phyloP scores from a whole-genome alignment of 2,113 vertebrate species.

The Chamaetylas fuelleborni region DNA sequence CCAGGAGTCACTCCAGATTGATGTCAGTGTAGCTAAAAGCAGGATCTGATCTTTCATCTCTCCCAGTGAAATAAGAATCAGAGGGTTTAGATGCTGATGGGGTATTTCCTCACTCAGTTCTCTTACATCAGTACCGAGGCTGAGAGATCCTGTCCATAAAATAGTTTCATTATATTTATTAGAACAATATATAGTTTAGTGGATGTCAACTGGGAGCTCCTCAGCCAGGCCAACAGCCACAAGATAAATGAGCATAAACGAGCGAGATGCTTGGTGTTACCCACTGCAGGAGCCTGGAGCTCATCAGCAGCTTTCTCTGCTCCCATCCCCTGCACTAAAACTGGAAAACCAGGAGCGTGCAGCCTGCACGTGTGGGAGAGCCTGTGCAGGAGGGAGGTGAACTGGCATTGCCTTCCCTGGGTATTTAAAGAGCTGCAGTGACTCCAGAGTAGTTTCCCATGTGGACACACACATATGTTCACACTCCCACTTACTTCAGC shows the following conservation, averaged over 20 bases:
- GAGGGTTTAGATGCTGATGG: not conserved
- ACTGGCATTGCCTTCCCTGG: not conserved
- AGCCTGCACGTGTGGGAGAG: not conserved
- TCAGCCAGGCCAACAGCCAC: not conserved
- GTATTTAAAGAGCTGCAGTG: constrained; percentile 39
- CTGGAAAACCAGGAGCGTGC: not conserved
- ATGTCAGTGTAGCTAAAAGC: not conserved
- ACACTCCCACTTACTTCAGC: constrained; percentile 40
- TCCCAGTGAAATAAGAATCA: not conserved
- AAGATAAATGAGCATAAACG: not conserved
- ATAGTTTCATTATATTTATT: not conserved
- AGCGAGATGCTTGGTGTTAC: not conserved
- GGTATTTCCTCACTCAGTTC: not conserved
- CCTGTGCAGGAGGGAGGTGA: not conserved
- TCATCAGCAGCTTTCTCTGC: not conserved
- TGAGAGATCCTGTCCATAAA: not conserved
- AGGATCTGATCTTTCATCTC: not conserved
- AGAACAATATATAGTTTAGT: not conserved
- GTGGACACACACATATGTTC: constrained; percentile 53
- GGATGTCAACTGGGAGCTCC: not conserved
- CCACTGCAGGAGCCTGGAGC: not conserved
- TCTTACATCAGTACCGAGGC: not conserved
- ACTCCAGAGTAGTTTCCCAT: constrained; percentile 39
- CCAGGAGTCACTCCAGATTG: not conserved
- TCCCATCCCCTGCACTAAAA: not conserved